Conservation (phyloP, 1,140 invertebrate species). For the Stegodyphus mimosarum region DNA sequence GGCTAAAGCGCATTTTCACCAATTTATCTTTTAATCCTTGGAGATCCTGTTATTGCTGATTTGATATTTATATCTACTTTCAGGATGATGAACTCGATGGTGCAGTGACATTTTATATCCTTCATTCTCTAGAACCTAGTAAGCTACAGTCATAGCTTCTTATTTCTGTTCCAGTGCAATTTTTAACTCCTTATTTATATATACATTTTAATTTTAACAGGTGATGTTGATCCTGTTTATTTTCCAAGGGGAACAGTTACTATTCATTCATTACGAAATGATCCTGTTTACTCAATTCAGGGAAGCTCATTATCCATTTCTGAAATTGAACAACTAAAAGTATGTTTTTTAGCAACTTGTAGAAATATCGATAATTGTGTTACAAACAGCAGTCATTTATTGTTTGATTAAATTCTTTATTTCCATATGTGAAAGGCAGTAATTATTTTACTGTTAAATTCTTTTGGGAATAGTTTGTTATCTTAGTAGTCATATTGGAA, state of each 20-base stretch:
- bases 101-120: conserved; percentile 14
- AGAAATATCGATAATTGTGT: too few species aligned
- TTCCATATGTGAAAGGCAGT: too few species aligned
- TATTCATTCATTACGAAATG: conserved; percentile 35
- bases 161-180: neutral
- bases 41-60: too few species aligned
- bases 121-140: conserved; percentile 51
- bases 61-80: neutral
- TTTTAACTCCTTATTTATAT: neutral
- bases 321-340: conserved; percentile 46
- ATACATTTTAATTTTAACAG: neutral
- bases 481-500: too few species aligned
- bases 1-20: too few species aligned
- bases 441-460: too few species aligned
- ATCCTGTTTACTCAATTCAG: conserved; percentile 29
- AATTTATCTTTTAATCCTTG: too few species aligned
- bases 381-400: too few species aligned
- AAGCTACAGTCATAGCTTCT: neutral
- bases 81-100: conserved; percentile 47
- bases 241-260: conserved; percentile 40
- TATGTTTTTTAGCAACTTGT: neutral
- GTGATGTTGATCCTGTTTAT: conserved; percentile 22
- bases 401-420: too few species aligned
- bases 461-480: too few species aligned
- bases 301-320: conserved; percentile 8